Evolutionary conservation across 2,888 invertebrate genomes (phyloP).

Genomic region (Sphinx pinastri): DNA sequence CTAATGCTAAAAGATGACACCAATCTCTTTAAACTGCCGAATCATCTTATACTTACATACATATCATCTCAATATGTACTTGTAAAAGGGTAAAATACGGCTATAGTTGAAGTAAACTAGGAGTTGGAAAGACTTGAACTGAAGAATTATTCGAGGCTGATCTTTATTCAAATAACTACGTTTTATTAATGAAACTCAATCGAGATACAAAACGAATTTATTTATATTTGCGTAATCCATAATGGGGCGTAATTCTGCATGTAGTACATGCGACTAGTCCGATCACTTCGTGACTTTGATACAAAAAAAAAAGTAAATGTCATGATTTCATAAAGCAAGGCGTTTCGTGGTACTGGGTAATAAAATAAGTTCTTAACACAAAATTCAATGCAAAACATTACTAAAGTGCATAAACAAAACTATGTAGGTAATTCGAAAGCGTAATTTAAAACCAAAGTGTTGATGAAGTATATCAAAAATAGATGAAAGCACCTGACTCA

Average conservation of each 20-base stretch:
- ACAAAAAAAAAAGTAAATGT: neutral
- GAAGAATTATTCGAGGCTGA: neutral
- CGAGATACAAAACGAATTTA: no score
- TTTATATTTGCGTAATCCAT: no score
- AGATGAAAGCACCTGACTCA: slow-evolving; percentile 11
- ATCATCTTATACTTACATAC: no score
- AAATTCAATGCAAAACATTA: neutral
- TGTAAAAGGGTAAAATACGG: no score
- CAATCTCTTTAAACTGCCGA: neutral
- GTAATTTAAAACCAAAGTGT: neutral
- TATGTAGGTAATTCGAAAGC: neutral
- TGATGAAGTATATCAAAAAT: slow-evolving; percentile 19
- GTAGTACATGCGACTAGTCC: no score
- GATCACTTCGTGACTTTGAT: no score
- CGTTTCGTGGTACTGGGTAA: neutral
- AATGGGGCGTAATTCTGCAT: no score
- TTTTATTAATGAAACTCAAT: no score
- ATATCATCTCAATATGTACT: no score
- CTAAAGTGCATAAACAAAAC: neutral
- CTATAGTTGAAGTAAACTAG: neutral
- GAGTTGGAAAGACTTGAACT: neutral
- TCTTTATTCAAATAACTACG: no score
- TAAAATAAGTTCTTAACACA: neutral
- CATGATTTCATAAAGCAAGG: neutral
- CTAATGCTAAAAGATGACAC: neutral